A percentile compares a stretch with the other conserved stretches of the same genome.
Conservation (phyloP, 64 coral and sea anemone species). For the Dendronephthya gigantea region DNA sequence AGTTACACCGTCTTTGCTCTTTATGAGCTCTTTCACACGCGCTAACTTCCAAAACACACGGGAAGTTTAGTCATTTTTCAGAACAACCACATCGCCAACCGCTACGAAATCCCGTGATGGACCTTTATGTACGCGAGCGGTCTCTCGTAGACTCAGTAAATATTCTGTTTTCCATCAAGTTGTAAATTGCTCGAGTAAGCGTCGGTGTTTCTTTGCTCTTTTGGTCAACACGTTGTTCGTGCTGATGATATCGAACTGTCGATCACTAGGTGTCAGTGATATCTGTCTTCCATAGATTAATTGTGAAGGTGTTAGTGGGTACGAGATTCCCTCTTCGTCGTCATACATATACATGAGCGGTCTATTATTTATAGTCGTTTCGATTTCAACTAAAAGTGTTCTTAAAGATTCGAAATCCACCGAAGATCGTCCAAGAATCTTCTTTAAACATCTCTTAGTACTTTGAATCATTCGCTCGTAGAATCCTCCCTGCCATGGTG, state of each 20-base stretch:
- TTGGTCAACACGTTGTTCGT: not conserved
- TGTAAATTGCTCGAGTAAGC: constrained; percentile 6
- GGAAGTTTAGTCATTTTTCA: not conserved
- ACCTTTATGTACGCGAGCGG: too few relatives aligned
- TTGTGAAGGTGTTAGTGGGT: not conserved
- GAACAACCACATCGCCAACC: not conserved
- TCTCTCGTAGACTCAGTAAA: not conserved
- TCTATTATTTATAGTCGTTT: not conserved
- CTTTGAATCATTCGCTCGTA: not conserved
- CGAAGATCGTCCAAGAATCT: not conserved
- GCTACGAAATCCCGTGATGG: not conserved
- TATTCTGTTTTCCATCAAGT: not conserved
- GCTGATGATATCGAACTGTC: constrained; percentile 8
- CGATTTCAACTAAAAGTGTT: not conserved
- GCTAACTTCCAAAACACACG: not conserved
- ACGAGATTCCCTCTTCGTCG: not conserved
- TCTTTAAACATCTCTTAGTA: not conserved
- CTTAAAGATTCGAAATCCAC: not conserved
- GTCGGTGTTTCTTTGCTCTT: not conserved
- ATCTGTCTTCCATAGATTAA: not conserved
- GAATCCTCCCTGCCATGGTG: not conserved
- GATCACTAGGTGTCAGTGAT: not conserved
- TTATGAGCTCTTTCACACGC: not conserved
- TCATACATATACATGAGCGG: not conserved
- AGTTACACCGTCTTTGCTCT: not conserved